Conservation (phyloP, 2,797 vertebrate species). For the Microctenopoma steveboyesi region DNA sequence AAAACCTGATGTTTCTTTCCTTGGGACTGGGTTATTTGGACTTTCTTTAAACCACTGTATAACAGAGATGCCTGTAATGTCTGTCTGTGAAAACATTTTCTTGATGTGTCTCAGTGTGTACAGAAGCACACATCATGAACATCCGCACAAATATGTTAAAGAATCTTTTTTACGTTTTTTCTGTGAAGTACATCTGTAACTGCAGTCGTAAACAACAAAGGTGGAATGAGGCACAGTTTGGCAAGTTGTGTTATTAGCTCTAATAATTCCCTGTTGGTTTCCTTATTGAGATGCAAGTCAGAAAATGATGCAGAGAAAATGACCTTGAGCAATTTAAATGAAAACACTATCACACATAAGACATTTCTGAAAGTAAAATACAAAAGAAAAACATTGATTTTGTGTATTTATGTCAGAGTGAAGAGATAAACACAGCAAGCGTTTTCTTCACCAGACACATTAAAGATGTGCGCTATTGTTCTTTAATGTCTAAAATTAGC, state of each 20-base stretch:
- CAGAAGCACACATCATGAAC: constrained; percentile 34
- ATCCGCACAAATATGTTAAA: constrained; percentile 26
- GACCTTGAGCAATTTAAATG: constrained; percentile 6
- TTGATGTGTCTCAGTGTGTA: constrained; percentile 29
- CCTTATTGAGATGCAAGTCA: not conserved
- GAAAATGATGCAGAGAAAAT: not conserved
- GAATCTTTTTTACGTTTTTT: constrained; percentile 20
- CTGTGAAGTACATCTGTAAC: constrained; percentile 18
- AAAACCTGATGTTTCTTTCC: constrained; percentile 36
- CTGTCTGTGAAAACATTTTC: constrained; percentile 25
- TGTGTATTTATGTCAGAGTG: not conserved
- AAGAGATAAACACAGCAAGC: constrained; percentile 8
- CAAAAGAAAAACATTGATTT: not conserved
- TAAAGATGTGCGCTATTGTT: not conserved
- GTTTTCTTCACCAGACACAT: not conserved
- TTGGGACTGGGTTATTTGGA: constrained; percentile 32
- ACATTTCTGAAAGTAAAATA: constrained; percentile 7
- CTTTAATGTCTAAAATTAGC: constrained; percentile 2
- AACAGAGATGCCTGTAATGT: constrained; percentile 30
- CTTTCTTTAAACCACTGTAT: constrained; percentile 20
- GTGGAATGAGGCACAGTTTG: not conserved
- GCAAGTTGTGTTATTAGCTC: not conserved
- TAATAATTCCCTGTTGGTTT: not conserved
- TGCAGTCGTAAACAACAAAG: not conserved
- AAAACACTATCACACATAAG: constrained; percentile 18